These are phyloP conservation scores for Spialia ferax DNA, from an alignment of 2,888 invertebrate species.

Conservation along the genomic window DNA sequence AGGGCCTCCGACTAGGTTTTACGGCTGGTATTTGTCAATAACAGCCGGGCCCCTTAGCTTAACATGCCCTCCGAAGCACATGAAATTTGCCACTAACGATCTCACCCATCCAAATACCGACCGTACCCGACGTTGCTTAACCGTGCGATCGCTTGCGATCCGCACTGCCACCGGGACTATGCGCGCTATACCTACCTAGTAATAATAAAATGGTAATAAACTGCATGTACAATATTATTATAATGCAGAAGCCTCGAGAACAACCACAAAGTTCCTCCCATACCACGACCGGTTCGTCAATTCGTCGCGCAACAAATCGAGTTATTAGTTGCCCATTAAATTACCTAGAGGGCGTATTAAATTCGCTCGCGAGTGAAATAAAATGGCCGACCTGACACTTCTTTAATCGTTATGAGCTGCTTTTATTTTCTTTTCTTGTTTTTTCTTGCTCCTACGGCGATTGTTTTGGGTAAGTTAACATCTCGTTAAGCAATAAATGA, in stretches of 20 bases:
- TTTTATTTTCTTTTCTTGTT: conserved; percentile 15
- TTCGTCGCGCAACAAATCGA: conserved; percentile 64
- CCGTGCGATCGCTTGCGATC: no score
- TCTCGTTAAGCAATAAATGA: conserved; percentile 6
- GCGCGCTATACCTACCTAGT: no score
- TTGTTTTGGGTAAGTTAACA: conserved; percentile 15
- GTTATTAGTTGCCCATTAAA: conserved; percentile 71
- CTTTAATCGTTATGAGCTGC: conserved; percentile 46
- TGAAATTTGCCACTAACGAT: no score
- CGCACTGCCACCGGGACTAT: no score
- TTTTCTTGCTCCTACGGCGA: background rate
- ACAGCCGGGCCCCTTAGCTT: no score
- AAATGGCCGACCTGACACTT: conserved; percentile 63
- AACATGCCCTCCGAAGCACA: no score
- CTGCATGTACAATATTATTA: no score
- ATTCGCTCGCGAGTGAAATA: conserved; percentile 64
- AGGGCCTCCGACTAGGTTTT: no score
- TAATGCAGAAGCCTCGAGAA: background rate
- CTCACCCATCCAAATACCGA: no score
- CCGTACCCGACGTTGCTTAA: no score
- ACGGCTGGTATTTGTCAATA: no score
- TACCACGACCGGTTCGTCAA: conserved; percentile 56
- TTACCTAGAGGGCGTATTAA: conserved; percentile 67
- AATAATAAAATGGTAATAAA: background rate
- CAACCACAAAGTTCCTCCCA: conserved; percentile 6